These are phyloP conservation scores for Callimorpha dominula DNA, from an alignment of 2,888 invertebrate genomes.

Conservation along the genomic window DNA sequence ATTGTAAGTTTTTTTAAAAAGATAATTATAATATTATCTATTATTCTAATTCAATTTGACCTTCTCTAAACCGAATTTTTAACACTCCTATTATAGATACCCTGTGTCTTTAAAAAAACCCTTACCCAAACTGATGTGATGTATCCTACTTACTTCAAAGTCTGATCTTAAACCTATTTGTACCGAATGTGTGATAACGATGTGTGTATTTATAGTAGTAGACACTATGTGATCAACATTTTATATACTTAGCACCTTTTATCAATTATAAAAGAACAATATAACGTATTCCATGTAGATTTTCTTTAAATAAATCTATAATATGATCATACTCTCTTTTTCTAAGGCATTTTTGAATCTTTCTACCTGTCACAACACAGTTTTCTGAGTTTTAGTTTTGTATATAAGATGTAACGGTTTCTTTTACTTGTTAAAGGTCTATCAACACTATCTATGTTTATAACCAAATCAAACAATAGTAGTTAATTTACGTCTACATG, in stretches of 20 bases:
- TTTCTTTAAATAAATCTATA: constrained; percentile 42
- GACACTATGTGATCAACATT: constrained; percentile 40
- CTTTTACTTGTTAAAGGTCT: too few relatives aligned
- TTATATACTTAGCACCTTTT: constrained; percentile 52
- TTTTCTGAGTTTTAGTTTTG: too few relatives aligned
- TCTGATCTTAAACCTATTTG: constrained; percentile 44
- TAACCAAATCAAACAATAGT: too few relatives aligned
- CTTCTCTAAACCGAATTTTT: constrained; percentile 14
- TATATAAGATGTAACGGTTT: too few relatives aligned
- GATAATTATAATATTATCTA: background rate
- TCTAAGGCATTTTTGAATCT: background rate
- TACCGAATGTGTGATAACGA: constrained; percentile 55
- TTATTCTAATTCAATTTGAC: background rate
- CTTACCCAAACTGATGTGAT: constrained; percentile 35
- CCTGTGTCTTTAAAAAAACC: constrained; percentile 3
- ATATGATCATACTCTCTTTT: background rate
- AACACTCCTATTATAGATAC: background rate
- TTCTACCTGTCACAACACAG: background rate
- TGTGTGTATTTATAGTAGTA: constrained; percentile 46
- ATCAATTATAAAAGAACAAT: constrained; percentile 31
- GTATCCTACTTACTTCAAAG: constrained; percentile 42
- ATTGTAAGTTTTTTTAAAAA: too few relatives aligned
- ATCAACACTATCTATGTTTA: too few relatives aligned
- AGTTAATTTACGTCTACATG: too few relatives aligned
- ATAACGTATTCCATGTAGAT: constrained; percentile 33